A percentile compares a stretch with the other conserved stretches of the same genome.
Conservation (phyloP, 2,797 vertebrate species). For the Amblyraja radiata region DNA sequence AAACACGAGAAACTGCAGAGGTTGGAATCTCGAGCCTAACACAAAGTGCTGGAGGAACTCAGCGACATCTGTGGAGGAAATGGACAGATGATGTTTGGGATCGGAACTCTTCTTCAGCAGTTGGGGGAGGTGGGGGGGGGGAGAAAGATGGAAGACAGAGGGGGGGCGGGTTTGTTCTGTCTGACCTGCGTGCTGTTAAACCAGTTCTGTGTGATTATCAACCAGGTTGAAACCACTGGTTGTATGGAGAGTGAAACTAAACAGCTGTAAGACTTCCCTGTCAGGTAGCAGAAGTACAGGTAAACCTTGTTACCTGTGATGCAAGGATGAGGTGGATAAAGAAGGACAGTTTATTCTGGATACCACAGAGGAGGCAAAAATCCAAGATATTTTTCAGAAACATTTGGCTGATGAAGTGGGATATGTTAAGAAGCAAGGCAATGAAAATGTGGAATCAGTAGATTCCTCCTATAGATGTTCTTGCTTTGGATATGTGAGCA, state of each 20-base stretch:
- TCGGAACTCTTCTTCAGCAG: too few relatives aligned
- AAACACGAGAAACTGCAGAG: too few relatives aligned
- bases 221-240: neutral
- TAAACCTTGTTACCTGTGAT: neutral
- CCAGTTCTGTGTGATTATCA: neutral
- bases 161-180: too few relatives aligned
- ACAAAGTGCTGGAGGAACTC: too few relatives aligned
- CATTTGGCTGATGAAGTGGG: neutral
- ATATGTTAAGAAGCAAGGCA: neutral
- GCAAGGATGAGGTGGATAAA: neutral
- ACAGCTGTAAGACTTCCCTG: neutral
- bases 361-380: neutral
- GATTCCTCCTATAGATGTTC: neutral
- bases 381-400: neutral
- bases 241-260: neutral
- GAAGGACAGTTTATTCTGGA: neutral
- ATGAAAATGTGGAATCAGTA: neutral
- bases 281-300: neutral
- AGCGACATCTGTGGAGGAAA: too few relatives aligned
- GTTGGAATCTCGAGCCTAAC: too few relatives aligned
- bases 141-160: too few relatives aligned
- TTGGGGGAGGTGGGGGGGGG: too few relatives aligned
- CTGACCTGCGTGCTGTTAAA: neutral
- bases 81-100: too few relatives aligned
- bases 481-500: too few relatives aligned